Evolutionary conservation across 2,113 vertebrate species (phyloP), one percentile per base, ranked within the genome.

Genomic region (Antechinus flavipes): DNA sequence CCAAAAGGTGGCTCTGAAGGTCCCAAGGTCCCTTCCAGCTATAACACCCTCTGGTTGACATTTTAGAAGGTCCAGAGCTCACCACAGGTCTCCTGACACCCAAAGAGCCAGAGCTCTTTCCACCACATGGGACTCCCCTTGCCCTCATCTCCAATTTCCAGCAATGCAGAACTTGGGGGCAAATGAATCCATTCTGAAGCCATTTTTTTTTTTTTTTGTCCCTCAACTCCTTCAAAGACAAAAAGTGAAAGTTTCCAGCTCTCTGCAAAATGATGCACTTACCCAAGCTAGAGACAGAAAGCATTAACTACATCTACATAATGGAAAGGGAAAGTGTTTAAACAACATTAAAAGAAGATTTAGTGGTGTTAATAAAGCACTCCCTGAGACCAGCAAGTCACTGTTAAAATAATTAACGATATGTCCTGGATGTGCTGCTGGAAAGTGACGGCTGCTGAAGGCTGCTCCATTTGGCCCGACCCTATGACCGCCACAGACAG

Each of bases 371-470:
- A 98, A 98, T 98, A 98, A 98, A 98, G 98, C 97, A 97, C 93
- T 97, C 97, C 96, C 94, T 98, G 98, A 98, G 98, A 98, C 94
- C 91, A 97, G 97, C 95, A 94, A 97, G 97, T 97, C 95, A 95
- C 97, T 97, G 97, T 98, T 98, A 98, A 98, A 98, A 98, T 98
- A 98, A 98, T 98, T 98, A 98, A 98, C 97, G 97, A 96, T 93
- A 94, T 47, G 54, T 93, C 94, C 92, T 98, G 95, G 96, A 94
- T 92, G 92, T 53, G 90, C 91, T 89, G 96, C 93, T 0, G 11
- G 96, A 96, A 97, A 96, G 91, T 8, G 95, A 96, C 61, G 61
- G 84, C 50, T 0, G 46, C 50, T 46, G 90, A 91, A 93, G 53
- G 22, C 90, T 93, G 93, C 93, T 95, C 95, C 97, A 96, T 96